Conservation (phyloP, 2,113 vertebrate species). For the Orientallactaga bullata region DNA sequence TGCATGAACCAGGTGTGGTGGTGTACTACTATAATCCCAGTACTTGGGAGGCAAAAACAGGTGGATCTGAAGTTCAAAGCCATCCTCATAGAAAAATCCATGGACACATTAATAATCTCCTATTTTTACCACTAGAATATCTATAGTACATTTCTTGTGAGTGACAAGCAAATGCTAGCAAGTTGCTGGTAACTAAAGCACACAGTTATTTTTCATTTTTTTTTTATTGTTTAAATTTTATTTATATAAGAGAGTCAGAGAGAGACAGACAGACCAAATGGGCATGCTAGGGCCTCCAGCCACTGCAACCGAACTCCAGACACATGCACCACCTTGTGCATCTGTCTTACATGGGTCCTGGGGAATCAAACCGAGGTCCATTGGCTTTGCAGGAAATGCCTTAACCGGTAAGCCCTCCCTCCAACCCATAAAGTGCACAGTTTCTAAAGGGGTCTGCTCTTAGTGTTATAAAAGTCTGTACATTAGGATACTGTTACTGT, state of each 20-base stretch:
- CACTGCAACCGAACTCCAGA: too few species aligned
- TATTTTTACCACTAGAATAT: slow-evolving; percentile 31
- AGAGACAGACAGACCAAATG: too few species aligned
- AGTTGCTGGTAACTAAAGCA: not conserved
- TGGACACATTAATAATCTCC: not conserved
- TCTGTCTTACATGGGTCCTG: too few species aligned
- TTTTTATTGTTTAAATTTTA: too few species aligned
- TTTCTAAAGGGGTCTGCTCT: not conserved
- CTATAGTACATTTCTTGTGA: not conserved
- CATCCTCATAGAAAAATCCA: not conserved
- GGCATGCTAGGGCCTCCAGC: too few species aligned
- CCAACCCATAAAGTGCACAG: too few species aligned
- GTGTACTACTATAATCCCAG: not conserved
- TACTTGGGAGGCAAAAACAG: not conserved
- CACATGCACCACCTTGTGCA: too few species aligned
- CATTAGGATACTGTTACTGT: not conserved
- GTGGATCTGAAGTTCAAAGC: not conserved
- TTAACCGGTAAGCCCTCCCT: too few species aligned
- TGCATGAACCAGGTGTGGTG: not conserved
- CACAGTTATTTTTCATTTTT: too few species aligned
- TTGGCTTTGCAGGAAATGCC: too few species aligned
- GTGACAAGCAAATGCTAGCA: not conserved
- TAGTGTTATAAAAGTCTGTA: not conserved
- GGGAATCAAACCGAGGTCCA: too few species aligned
- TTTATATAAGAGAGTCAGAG: too few species aligned